Evolutionary conservation across 1,140 invertebrate genomes (phyloP).

Genomic region (Macrobrachium rosenbergii): DNA sequence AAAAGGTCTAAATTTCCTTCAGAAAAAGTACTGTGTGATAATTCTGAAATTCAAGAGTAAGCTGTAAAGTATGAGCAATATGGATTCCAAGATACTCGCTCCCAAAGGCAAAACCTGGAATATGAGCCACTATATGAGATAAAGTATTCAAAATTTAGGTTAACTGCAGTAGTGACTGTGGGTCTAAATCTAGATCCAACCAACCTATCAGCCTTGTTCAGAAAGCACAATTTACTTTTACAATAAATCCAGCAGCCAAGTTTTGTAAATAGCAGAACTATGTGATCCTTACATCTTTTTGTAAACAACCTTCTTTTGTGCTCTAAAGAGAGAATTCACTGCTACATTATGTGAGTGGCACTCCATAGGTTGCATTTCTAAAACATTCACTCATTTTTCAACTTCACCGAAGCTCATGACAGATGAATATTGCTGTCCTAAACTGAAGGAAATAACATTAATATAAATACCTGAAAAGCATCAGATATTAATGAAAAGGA

Average conservation of each 20-base stretch:
- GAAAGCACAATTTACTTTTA: too few species aligned
- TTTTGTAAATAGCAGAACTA: too few species aligned
- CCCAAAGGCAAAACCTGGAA: constrained; percentile 22
- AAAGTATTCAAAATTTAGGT: background rate
- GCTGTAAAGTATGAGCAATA: background rate
- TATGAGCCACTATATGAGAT: constrained; percentile 10
- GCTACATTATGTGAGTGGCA: too few species aligned
- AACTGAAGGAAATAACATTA: constrained; percentile 1
- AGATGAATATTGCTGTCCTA: constrained; percentile 14
- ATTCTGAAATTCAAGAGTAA: background rate
- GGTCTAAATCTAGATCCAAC: too few species aligned
- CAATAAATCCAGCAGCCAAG: too few species aligned
- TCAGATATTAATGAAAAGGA: constrained; percentile 23
- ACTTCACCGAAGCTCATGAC: constrained; percentile 8
- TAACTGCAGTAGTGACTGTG: background rate
- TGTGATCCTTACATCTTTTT: too few species aligned
- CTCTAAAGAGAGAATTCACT: too few species aligned
- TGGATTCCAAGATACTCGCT: background rate
- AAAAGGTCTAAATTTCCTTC: too few species aligned
- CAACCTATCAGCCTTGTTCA: too few species aligned
- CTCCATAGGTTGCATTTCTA: constrained; percentile 1
- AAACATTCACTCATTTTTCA: background rate
- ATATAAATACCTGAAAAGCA: constrained; percentile 8
- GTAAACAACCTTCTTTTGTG: too few species aligned
- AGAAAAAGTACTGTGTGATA: too few species aligned